Conservation (phyloP, 2,113 vertebrate genomes). For the Aythya baeri region DNA sequence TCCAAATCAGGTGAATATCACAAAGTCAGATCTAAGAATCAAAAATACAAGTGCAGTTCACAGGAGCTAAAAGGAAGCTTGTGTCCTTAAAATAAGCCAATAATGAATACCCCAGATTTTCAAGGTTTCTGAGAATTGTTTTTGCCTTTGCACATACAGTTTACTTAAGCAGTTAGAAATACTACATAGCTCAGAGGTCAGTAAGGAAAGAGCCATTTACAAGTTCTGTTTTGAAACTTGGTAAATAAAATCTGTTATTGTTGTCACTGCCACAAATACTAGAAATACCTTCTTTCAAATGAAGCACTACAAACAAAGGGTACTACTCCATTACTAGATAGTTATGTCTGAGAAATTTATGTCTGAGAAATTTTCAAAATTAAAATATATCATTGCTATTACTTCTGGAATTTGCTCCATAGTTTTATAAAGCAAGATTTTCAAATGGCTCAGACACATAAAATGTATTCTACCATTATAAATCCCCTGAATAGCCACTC, state of each 20-base stretch:
- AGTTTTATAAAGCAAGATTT: conserved; percentile 44
- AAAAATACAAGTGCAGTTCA: not conserved
- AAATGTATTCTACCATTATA: not conserved
- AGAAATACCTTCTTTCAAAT: not conserved
- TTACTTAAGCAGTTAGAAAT: not conserved
- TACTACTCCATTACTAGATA: not conserved
- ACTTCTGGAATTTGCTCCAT: not conserved
- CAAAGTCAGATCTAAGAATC: not conserved
- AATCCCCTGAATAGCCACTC: not conserved
- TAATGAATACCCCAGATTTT: not conserved
- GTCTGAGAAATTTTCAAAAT: not conserved
- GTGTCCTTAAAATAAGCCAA: not conserved
- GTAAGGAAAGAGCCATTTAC: not conserved
- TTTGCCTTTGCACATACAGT: not conserved
- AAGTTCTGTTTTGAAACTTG: not conserved
- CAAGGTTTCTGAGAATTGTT: not conserved
- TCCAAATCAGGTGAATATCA: not conserved
- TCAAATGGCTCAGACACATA: not conserved
- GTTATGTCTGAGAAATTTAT: not conserved
- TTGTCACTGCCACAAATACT: not conserved
- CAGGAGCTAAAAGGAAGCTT: not conserved
- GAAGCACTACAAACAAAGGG: conserved; percentile 21
- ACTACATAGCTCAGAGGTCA: not conserved
- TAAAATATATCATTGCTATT: not conserved
- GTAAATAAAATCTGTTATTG: not conserved